These are phyloP conservation scores for Siderastrea siderea DNA, from an alignment of 92 coral and sea anemone species.

Conservation along the genomic window DNA sequence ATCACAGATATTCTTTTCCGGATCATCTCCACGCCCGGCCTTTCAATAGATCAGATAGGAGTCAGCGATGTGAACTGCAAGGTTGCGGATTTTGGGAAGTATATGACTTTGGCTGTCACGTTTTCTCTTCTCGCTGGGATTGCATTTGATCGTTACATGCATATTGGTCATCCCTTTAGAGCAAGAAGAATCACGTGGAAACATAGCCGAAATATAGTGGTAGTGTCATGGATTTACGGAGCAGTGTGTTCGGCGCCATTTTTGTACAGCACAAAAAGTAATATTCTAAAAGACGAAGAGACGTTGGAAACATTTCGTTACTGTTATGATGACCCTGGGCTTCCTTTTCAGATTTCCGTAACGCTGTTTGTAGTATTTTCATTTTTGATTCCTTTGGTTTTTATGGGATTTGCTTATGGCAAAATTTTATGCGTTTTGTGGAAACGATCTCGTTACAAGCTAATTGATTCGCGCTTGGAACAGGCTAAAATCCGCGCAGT, in stretches of 20 bases:
- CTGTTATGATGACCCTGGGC: conserved; percentile 6
- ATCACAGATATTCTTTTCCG: background rate
- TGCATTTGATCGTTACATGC: conserved; percentile 46
- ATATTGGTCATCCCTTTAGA: conserved; percentile 42
- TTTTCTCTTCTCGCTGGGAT: conserved; percentile 42
- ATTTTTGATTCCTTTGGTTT: conserved; percentile 46
- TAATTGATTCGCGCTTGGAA: conserved; percentile 11
- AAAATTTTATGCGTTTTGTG: conserved; percentile 39
- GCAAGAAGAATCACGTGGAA: conserved; percentile 65
- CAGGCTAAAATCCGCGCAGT: conserved; percentile 49
- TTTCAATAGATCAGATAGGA: background rate
- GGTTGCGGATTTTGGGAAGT: conserved; percentile 1
- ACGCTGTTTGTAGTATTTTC: conserved; percentile 32
- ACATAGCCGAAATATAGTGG: conserved; percentile 46
- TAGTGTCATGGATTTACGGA: conserved; percentile 46
- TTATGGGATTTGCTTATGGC: conserved; percentile 37
- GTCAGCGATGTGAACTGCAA: conserved; percentile 16
- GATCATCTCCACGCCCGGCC: background rate
- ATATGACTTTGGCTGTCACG: conserved; percentile 31
- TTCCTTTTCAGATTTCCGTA: conserved; percentile 23
- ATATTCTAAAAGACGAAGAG: background rate
- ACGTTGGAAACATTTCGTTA: background rate
- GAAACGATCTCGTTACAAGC: conserved; percentile 38
- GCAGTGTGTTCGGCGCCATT: conserved; percentile 34
- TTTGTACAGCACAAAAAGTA: conserved; percentile 11